Conservation (phyloP, 2,888 invertebrate genomes). For the Willowsia nigromaculata region DNA sequence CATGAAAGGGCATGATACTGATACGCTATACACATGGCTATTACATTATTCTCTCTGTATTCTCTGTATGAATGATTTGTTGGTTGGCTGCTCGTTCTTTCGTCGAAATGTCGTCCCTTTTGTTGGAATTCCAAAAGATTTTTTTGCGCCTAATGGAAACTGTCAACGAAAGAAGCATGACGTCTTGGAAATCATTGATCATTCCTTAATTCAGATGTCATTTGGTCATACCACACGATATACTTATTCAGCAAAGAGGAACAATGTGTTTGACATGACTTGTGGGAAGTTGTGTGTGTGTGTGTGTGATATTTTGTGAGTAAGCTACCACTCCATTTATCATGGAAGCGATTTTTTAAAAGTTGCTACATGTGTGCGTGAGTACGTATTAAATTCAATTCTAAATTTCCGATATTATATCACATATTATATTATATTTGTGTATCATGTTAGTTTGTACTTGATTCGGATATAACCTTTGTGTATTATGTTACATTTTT, state of each 20-base stretch:
- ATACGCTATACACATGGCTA: no score
- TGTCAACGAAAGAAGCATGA: constrained; percentile 60
- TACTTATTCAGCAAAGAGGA: neutral
- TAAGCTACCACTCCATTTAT: neutral
- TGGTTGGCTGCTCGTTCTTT: neutral
- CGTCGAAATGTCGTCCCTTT: constrained; percentile 33
- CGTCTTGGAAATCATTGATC: constrained; percentile 65
- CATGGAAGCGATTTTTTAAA: neutral
- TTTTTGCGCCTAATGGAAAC: constrained; percentile 55
- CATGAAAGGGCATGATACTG: no score
- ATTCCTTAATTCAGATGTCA: constrained; percentile 67
- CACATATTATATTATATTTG: no score
- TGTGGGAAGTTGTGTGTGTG: neutral
- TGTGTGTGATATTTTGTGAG: neutral
- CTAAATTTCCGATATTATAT: no score
- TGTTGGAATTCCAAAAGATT: constrained; percentile 12
- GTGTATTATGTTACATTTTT: no score
- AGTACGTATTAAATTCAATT: neutral
- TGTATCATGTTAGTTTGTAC: no score
- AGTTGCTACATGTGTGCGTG: neutral
- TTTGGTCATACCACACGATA: constrained; percentile 46
- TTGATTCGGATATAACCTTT: no score
- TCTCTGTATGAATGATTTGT: neutral
- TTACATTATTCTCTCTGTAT: no score
- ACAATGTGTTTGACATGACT: constrained; percentile 29